A percentile compares a stretch with the other conserved stretches of the same genome.
These are phyloP conservation scores for Ernsta delagoae DNA, from an alignment of 2,888 invertebrate genomes.

Conservation along the genomic window DNA sequence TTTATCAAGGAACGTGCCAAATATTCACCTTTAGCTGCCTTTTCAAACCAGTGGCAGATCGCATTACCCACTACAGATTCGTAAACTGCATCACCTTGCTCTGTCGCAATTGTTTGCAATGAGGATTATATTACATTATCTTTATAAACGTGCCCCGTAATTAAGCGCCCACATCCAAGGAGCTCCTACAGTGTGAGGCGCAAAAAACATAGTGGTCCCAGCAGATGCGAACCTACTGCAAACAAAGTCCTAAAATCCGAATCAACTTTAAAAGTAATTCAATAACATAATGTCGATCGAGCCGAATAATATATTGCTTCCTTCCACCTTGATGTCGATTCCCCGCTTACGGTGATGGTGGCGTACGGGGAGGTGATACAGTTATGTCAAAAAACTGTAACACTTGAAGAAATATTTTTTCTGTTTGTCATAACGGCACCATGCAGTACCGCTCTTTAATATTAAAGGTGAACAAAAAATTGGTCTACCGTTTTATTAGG, in stretches of 20 bases:
- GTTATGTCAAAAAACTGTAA: constrained; percentile 81
- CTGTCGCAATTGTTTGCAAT: constrained; percentile 73
- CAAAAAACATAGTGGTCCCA: constrained; percentile 61
- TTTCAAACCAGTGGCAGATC: constrained; percentile 59
- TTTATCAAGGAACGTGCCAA: constrained; percentile 75
- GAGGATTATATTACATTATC: constrained; percentile 82
- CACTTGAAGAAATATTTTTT: constrained; percentile 64
- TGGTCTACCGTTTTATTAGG: constrained; percentile 76
- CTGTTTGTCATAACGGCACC: constrained; percentile 73
- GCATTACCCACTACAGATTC: constrained; percentile 59
- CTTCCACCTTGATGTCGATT: constrained; percentile 75
- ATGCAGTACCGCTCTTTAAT: constrained; percentile 69
- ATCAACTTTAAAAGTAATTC: constrained; percentile 82
- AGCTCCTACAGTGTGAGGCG: constrained; percentile 57
- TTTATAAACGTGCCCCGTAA: constrained; percentile 76
- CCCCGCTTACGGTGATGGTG: constrained; percentile 49
- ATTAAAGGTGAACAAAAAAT: constrained; percentile 69
- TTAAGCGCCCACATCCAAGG: constrained; percentile 81
- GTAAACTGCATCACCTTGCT: constrained; percentile 69
- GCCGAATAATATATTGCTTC: constrained; percentile 81
- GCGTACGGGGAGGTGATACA: constrained; percentile 67
- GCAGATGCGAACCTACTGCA: constrained; percentile 79
- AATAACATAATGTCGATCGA: constrained; percentile 82
- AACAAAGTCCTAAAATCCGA: constrained; percentile 68
- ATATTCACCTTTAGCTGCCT: constrained; percentile 64